Base-by-base conservation (phyloP, 2,888 invertebrate genomes). In the Cosmia trapezina region DNA sequence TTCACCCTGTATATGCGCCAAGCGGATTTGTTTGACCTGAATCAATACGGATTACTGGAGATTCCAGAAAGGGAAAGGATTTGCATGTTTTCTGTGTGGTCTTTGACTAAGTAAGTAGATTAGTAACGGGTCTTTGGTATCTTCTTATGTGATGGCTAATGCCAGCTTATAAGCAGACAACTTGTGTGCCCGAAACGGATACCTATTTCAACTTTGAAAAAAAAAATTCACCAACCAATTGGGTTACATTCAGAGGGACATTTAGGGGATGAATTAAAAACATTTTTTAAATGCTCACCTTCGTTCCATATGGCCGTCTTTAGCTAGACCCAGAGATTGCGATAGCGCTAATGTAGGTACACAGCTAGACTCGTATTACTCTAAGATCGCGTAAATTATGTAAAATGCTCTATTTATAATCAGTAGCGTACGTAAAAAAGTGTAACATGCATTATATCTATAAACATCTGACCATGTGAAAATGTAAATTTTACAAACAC, bases 401-500 rank as follows among this genome's bases (percentile, higher is more conserved):
- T 51, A 56, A 74, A 78, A 14, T 11, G 5, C 14, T 41, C 45
- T 51, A 80, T 78, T 80, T 68, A 47, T 9, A 78, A 80, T 37
- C 69, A 74, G 14, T 22, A 51, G 19, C 12, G 19, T 33, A 45
- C 12, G 62, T 60, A 74, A 83, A 83, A 81, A 84, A 78, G 54
- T 75, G 73, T 73, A 74, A 45, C 72, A 73, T 37, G 14, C 43
- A 49, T 60, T 1, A 47, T 41, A 49, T 45, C 7, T 28, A 53
- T 53, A 64, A 19, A 49, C 57, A 61, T 63, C 51, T 75, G 61
- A 28, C 78, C 80, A 76, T 73, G 67, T 76, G 62, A 9, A 41
- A 62, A 84, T 86, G 81, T 70, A 61, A 83, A 86, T 86, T 45
- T 9, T 17, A 9, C 9, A 14, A 14, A 60, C 86, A 85, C 86